Conservation (phyloP, 2,888 invertebrate genomes). For the Scrobipalpa atriplicella region DNA sequence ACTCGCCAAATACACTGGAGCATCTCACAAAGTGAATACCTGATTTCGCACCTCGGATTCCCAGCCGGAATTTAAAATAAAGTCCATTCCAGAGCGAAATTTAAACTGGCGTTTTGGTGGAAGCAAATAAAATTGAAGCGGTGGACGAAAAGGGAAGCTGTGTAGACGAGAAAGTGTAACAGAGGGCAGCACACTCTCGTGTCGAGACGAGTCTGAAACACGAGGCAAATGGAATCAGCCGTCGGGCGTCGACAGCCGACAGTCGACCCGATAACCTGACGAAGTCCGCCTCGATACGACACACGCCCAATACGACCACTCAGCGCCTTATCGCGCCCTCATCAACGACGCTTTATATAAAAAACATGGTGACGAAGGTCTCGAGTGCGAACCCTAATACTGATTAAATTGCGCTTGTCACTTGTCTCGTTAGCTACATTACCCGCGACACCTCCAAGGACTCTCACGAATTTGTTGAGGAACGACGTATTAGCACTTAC, state of each 20-base stretch:
- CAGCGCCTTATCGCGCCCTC: slow-evolving; percentile 1
- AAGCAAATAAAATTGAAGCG: slow-evolving; percentile 50
- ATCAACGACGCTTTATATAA: slow-evolving; percentile 4
- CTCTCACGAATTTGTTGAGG: not conserved
- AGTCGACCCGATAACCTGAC: not conserved
- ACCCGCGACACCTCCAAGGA: not conserved
- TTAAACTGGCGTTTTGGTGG: slow-evolving; percentile 51
- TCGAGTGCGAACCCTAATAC: not conserved
- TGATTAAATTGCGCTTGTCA: slow-evolving; percentile 15
- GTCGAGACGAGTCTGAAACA: slow-evolving; percentile 7
- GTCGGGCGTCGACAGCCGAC: not conserved
- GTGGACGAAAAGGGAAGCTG: slow-evolving; percentile 28
- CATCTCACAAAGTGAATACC: slow-evolving; percentile 58
- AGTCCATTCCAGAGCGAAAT: slow-evolving; percentile 56
- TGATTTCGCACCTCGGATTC: slow-evolving; percentile 61
- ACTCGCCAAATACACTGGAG: slow-evolving; percentile 47
- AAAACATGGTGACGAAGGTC: slow-evolving; percentile 10
- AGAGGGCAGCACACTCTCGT: slow-evolving; percentile 26
- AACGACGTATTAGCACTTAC: too few species aligned
- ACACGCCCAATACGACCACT: not conserved
- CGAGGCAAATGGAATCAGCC: slow-evolving; percentile 22
- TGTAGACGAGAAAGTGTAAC: slow-evolving; percentile 39
- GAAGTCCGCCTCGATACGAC: not conserved
- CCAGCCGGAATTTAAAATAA: slow-evolving; percentile 54
- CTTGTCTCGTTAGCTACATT: slow-evolving; percentile 14